Evolutionary conservation across 1,140 invertebrate species (phyloP), one percentile per base, ranked within the genome.

Genomic region (Drosophila nebulosa): DNA sequence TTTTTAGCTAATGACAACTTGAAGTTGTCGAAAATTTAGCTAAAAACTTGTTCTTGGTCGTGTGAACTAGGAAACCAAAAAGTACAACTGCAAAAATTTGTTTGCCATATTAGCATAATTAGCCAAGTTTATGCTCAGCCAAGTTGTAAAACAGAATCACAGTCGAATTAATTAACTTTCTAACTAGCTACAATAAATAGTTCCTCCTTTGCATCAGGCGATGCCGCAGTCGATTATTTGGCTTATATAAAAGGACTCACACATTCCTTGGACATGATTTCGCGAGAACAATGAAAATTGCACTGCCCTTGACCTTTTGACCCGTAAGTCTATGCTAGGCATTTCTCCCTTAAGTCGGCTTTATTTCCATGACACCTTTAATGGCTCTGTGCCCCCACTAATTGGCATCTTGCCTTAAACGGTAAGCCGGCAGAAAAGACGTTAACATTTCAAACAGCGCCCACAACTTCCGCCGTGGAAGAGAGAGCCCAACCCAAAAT

Each of bases 401-500:
- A 85, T 85, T 86, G 81, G 27, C 66, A 35, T 61, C 64, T 67
- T 78, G 66, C 78, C 80, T 74, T 85, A 81, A 71, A 86, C 67
- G 78, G 81, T 36, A 53, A 59, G 50, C 57, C 27, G 50, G 39
- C 63, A 69, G 52, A 52, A 73, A 73, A 73, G 59, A 36, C 30
- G 78, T 86, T 80, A 81, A 86, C 81, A 85, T 85, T 85, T 86
- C 30, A 69, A 69, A 59, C 56, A 24, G 71, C 80, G 80, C 80
- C 80, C 81, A 85, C 80, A 68, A 86, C 78, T 81, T 85, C 80
- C 80, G 81, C 22, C 67, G 10, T 51, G 58, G 46, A n/a, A n/a
- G n/a, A 64, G 27, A 9, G 24, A 46, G 69, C 80, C 80, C 73
- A 62, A 69, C 74, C 74, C 74, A 71, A 86, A 68, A 53, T 53